Evolutionary conservation across 2,888 invertebrate genomes (phyloP).

Genomic region (Cryptophagus acutangulus): DNA sequence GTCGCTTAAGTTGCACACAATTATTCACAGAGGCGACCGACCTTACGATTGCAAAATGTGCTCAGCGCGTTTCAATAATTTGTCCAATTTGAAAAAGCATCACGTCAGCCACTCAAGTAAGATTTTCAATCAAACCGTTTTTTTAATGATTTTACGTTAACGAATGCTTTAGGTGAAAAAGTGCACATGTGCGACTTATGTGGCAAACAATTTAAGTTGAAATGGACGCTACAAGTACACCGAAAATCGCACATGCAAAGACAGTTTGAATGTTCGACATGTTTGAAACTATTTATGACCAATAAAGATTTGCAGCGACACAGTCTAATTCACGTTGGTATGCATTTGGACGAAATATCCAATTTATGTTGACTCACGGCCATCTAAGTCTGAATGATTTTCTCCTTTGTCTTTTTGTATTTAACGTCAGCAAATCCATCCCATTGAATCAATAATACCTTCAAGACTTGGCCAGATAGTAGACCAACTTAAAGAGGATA

Average conservation of each 20-base stretch:
- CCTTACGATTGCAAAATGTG: conserved; percentile 60
- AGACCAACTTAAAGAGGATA: too few species aligned
- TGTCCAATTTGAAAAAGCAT: conserved; percentile 67
- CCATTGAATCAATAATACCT: too few species aligned
- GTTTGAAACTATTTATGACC: conserved; percentile 63
- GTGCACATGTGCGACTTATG: conserved; percentile 57
- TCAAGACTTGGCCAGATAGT: too few species aligned
- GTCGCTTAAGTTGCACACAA: conserved; percentile 57
- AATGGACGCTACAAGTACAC: conserved; percentile 57
- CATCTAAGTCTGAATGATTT: too few species aligned
- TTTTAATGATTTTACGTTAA: too few species aligned
- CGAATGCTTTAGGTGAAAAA: conserved; percentile 50
- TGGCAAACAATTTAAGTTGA: conserved; percentile 57
- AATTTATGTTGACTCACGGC: background rate
- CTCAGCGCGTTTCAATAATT: conserved; percentile 55
- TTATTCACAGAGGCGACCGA: conserved; percentile 60
- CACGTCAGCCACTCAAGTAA: conserved; percentile 55
- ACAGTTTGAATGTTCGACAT: conserved; percentile 59
- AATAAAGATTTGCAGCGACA: conserved; percentile 67
- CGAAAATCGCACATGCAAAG: conserved; percentile 52
- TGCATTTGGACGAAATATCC: conserved; percentile 18
- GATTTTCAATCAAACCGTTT: conserved; percentile 13
- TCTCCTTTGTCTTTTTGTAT: too few species aligned
- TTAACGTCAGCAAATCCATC: too few species aligned
- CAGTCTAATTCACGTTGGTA: conserved; percentile 63